A percentile compares a stretch with the other conserved stretches of the same genome.
These are phyloP conservation scores for Scrobipalpa atriplicella DNA, from an alignment of 2,888 invertebrate genomes.

Conservation along the genomic window DNA sequence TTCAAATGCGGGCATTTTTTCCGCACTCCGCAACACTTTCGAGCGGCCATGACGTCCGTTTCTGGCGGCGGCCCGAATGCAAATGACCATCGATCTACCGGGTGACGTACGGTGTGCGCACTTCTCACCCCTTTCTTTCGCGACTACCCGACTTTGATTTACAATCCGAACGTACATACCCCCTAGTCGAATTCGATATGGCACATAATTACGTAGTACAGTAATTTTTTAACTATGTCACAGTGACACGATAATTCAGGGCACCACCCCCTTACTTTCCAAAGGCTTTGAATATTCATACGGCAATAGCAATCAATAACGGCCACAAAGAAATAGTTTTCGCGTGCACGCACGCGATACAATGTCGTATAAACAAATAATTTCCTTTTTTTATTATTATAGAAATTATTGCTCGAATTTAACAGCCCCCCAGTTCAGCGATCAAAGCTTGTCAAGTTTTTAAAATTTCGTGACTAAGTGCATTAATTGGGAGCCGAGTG, in stretches of 20 bases:
- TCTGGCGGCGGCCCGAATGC: conserved; percentile 71
- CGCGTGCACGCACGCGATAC: conserved; percentile 80
- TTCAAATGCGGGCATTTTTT: conserved; percentile 77
- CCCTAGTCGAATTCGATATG: conserved; percentile 64
- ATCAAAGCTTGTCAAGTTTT: conserved; percentile 65
- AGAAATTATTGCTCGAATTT: conserved; percentile 61
- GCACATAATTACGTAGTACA: conserved; percentile 60
- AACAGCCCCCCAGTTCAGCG: conserved; percentile 53
- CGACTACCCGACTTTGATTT: conserved; percentile 80
- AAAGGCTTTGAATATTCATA: conserved; percentile 81
- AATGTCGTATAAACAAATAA: conserved; percentile 81
- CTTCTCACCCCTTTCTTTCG: conserved; percentile 79
- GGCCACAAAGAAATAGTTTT: conserved; percentile 79
- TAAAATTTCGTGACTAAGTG: conserved; percentile 73
- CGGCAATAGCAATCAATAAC: conserved; percentile 80
- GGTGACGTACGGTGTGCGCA: conserved; percentile 75
- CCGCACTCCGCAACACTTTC: conserved; percentile 74
- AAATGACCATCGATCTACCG: conserved; percentile 79
- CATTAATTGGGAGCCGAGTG: conserved; percentile 71
- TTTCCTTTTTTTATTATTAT: conserved; percentile 76
- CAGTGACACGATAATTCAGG: conserved; percentile 80
- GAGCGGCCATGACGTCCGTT: conserved; percentile 76
- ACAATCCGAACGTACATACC: conserved; percentile 77
- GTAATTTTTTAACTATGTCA: conserved; percentile 77
- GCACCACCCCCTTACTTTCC: conserved; percentile 76